Evolutionary conservation across 2,888 invertebrate species (phyloP), one percentile per base, ranked within the genome.

Genomic region (Epinotia brunnichana): DNA sequence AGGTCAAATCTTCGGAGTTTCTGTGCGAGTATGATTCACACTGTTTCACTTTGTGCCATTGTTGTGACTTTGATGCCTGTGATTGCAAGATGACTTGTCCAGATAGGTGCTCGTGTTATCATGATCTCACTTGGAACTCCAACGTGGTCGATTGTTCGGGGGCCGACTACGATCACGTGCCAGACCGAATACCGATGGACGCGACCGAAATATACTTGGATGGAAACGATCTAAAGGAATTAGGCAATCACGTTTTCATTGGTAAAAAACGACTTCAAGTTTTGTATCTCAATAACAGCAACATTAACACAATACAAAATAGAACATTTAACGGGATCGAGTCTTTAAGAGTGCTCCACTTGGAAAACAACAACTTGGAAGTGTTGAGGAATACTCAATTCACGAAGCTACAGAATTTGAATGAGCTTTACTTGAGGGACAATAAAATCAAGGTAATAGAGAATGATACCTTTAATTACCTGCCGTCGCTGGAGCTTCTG

Each of bases 21-120:
- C 94, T 97, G 79, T 97, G 97, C 88, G 95, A 95, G 78, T 97
- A 97, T 90, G 95, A 96, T 82, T 95, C 96, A 75, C 96, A 97
- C 88, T 97, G 97, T 92, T 97, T 97, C 90, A 95, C 97, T 70
- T 90, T 97, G 76, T 97, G 98, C 89, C 96, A 97, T 90, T 98
- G 97, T 91, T 98, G 97, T 92, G 97, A 97, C 86, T 97, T 96
- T 93, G 97, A 97, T 88, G 97, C 97, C 76, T 98, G 97, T 91
- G 97, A 98, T 92, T 97, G 97, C 90, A 96, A 97, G 94, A 97
- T 97, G 96, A 96, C 96, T 80, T 98, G 97, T 88, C 97, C 97
- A 77, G 95, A 95, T 87, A 96, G 96, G 87, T 98, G 97, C 90
- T 95, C 96, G 78, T 98, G 97, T 87, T 97, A 96, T 94, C 97